Evolutionary conservation across 2,113 vertebrate genomes (phyloP).

Genomic region (Sturnira hondurensis): DNA sequence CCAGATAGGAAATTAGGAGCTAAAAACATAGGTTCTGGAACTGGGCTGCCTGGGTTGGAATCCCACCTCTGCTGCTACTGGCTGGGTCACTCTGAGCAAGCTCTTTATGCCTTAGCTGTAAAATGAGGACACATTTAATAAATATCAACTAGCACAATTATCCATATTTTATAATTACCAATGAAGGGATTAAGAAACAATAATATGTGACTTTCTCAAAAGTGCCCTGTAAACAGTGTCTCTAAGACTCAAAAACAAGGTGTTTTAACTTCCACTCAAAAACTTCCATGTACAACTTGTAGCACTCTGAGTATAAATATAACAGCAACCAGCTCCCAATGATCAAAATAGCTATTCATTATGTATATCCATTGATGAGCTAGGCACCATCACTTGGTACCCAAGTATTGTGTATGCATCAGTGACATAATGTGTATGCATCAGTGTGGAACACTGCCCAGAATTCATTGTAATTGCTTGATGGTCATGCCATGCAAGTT

Average conservation of each 20-base stretch:
- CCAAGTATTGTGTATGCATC: too few relatives aligned
- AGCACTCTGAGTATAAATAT: neutral
- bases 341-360: conserved; percentile 31
- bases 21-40: conserved; percentile 11
- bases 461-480: neutral
- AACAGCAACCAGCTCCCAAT: neutral
- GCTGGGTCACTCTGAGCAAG: neutral
- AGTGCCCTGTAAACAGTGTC: neutral
- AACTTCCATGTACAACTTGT: neutral
- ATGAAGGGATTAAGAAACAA: neutral
- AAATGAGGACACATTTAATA: neutral
- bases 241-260: neutral
- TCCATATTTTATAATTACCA: neutral
- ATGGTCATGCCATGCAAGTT: neutral
- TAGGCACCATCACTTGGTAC: neutral
- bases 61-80: neutral
- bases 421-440: neutral
- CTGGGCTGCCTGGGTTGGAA: neutral
- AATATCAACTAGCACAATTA: neutral
- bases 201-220: neutral
- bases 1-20: neutral
- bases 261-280: neutral
- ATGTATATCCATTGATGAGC: neutral
- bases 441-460: neutral
- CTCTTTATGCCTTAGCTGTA: neutral